These are phyloP conservation scores for Falcunculus frontatus DNA, from an alignment of 2,113 vertebrate genomes.

Conservation along the genomic window DNA sequence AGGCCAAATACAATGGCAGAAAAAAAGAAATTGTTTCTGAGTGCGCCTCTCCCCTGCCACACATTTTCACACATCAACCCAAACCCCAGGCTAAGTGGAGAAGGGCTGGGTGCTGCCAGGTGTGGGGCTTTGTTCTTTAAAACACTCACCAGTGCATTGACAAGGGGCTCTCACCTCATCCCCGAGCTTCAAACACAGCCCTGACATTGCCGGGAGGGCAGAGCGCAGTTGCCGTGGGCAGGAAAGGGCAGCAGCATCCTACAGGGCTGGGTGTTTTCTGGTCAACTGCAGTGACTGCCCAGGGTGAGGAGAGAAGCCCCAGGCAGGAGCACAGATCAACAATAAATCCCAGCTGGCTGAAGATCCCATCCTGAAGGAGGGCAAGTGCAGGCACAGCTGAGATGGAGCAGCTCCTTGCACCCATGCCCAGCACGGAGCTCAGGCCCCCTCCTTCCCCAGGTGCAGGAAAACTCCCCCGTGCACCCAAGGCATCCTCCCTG, in stretches of 20 bases:
- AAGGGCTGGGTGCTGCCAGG: too few relatives aligned
- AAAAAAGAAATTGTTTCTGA: neutral
- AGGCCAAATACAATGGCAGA: neutral
- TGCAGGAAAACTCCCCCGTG: rapidly evolving
- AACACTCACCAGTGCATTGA: neutral
- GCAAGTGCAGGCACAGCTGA: neutral
- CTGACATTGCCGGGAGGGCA: neutral
- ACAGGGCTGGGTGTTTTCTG: rapidly evolving
- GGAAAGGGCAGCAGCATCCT: neutral
- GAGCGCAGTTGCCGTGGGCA: neutral
- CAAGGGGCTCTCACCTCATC: rapidly evolving
- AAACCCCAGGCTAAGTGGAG: neutral
- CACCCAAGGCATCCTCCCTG: neutral
- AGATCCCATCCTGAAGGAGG: neutral
- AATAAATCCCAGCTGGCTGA: neutral
- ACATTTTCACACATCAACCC: neutral
- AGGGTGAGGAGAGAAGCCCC: neutral
- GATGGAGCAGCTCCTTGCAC: neutral
- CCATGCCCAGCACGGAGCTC: rapidly evolving
- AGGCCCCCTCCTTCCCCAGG: neutral
- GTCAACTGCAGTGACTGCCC: rapidly evolving
- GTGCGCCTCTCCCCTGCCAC: neutral
- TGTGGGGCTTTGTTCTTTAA: neutral
- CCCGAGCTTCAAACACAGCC: neutral
- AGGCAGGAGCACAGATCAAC: rapidly evolving